Percentiles rank a stretch among this genome's conserved stretches.
phyloP scores from a whole-genome alignment of 2,113 vertebrate genomes.

The Anhinga anhinga region DNA sequence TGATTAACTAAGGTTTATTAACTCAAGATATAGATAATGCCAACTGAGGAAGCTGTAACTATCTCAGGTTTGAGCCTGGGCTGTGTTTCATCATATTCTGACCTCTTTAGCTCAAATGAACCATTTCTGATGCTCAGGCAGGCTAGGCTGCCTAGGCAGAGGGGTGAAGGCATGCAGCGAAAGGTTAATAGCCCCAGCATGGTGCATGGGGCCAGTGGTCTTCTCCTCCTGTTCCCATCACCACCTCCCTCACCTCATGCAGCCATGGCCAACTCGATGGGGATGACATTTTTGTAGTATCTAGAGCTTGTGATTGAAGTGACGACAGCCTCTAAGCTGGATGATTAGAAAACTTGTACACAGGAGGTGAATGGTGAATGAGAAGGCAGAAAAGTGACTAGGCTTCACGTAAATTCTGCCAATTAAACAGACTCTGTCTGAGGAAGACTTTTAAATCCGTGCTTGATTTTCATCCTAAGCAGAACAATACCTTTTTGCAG shows the following conservation, averaged over 20 bases:
- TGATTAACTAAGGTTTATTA: not conserved
- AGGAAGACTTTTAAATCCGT: not conserved
- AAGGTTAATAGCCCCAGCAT: not conserved
- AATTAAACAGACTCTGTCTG: not conserved
- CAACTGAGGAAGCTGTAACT: not conserved
- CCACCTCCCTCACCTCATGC: not conserved
- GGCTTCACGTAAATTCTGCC: not conserved
- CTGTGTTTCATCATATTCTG: not conserved
- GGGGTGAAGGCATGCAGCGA: fast-evolving
- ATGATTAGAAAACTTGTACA: not conserved
- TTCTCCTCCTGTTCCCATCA: not conserved
- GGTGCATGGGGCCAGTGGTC: not conserved
- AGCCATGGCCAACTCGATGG: not conserved
- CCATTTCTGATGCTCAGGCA: not conserved
- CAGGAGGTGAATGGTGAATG: not conserved
- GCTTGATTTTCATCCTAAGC: not conserved
- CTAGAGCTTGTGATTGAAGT: not conserved
- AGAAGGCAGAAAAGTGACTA: not conserved
- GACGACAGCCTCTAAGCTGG: not conserved
- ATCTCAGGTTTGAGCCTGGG: not conserved
- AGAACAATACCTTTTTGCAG: not conserved
- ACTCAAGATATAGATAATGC: not conserved
- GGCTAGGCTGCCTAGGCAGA: not conserved
- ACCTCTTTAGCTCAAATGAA: not conserved
- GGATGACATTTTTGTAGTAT: fast-evolving